Evolutionary conservation across 2,113 vertebrate genomes (phyloP), one percentile per base, ranked within the genome.

Genomic region (Sylvicapra grimmia): DNA sequence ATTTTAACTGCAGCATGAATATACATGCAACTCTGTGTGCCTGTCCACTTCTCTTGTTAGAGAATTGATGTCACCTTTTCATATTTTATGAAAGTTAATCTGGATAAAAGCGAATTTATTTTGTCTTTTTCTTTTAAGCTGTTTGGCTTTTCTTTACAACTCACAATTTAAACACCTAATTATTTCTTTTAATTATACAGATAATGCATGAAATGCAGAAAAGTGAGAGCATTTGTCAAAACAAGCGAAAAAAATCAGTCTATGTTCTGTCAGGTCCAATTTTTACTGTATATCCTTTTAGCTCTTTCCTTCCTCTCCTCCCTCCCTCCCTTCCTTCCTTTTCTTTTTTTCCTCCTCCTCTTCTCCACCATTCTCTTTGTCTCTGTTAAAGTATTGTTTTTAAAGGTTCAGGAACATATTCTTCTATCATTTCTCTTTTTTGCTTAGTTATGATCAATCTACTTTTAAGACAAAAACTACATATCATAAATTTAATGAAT

Each of bases 121-220:
- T 84, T 1, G 0, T 61, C 8, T 97, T 79, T 63, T 96, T 89
- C n/a, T 85, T 65, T 92, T 72, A n/a, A 49, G 23, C 49, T 59
- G 0, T 51, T 85, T 49, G 13, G 10, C 49, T 89, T 11, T 84
- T 94, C 61, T 59, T 44, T 51, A 59, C 18, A 72, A 23, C 59
- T 94, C 23, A 90, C 7, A 51, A 61, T 75, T 84, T 85, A 40
- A 90, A 65, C 6, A 36, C 25, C 11, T 4, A 68, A 1, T 25
- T 68, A 83, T 97, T 97, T 89, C 9, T 93, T 82, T 94, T 83
- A 92, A 88, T 96, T 95, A 61, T 9, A 75, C 5, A 88, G 10
- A 68, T 88, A 53, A 18, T 47, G 23, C 6, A 19, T 77, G 58
- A 77, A 89, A 72, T n/a, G 90, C 4, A 23, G 80, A 36, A 90